phyloP scores from a whole-genome alignment of 2,888 invertebrate species.

The Lasius platythorax region DNA sequence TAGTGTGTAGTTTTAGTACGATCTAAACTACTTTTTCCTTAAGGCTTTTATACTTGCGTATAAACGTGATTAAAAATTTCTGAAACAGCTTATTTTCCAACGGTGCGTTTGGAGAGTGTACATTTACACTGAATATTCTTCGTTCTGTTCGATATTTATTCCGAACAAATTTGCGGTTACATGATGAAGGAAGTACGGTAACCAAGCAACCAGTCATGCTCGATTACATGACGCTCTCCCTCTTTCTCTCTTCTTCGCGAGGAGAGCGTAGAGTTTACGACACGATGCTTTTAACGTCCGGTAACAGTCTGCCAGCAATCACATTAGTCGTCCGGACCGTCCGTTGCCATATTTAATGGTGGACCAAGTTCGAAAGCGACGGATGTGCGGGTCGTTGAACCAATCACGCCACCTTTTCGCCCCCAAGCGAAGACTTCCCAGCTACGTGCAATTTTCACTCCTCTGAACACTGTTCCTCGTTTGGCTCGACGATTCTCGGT shows the following conservation, averaged over 20 bases:
- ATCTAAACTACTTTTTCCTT: neutral
- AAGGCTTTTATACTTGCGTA: neutral
- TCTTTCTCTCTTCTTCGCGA: constrained; percentile 26
- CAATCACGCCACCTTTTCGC: constrained; percentile 64
- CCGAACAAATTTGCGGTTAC: constrained; percentile 39
- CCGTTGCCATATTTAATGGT: constrained; percentile 78
- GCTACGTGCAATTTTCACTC: constrained; percentile 51
- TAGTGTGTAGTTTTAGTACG: constrained; percentile 1
- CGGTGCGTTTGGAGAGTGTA: constrained; percentile 17
- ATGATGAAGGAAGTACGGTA: constrained; percentile 66
- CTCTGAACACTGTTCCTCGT: constrained; percentile 23
- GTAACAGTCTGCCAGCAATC: constrained; percentile 79
- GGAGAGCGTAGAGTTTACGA: constrained; percentile 76
- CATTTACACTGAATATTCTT: constrained; percentile 45
- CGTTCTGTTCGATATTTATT: constrained; percentile 56
- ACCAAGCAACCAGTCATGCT: constrained; percentile 65
- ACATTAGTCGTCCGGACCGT: constrained; percentile 77
- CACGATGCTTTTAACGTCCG: constrained; percentile 78
- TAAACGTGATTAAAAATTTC: constrained; percentile 35
- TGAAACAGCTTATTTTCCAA: neutral
- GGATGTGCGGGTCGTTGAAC: constrained; percentile 73
- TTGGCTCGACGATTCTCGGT: constrained; percentile 18
- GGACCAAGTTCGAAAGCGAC: constrained; percentile 76
- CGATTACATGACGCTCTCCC: constrained; percentile 34
- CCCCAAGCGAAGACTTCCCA: constrained; percentile 41